These are phyloP conservation scores for Alloplasta piceator DNA, from an alignment of 2,888 invertebrate genomes.

Conservation along the genomic window DNA sequence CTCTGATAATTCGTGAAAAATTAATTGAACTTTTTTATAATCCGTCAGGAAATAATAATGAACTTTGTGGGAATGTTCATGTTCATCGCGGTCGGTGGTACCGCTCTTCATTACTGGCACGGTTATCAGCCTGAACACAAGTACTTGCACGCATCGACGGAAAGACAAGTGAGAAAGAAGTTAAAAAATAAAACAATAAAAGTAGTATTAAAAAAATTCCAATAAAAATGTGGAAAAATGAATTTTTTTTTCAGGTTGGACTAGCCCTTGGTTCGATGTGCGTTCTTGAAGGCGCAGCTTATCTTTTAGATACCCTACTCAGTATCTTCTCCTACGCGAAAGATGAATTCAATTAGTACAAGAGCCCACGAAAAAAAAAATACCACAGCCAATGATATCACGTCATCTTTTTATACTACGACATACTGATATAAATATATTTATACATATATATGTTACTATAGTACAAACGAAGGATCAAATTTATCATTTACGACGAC, in stretches of 20 bases:
- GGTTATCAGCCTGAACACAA: constrained; percentile 93
- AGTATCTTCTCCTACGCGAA: constrained; percentile 90
- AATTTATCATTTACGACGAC: constrained; percentile 37
- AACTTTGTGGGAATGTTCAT: constrained; percentile 93
- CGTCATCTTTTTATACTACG: constrained; percentile 43
- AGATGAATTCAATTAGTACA: constrained; percentile 84
- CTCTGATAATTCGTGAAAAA: constrained; percentile 5
- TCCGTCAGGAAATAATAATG: constrained; percentile 92
- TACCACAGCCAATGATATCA: constrained; percentile 22
- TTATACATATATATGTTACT: constrained; percentile 6
- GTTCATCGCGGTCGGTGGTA: constrained; percentile 94
- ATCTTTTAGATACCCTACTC: constrained; percentile 91
- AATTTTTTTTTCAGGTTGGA: constrained; percentile 86
- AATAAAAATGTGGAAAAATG: constrained; percentile 14
- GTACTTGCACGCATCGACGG: constrained; percentile 89
- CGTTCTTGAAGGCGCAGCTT: constrained; percentile 91
- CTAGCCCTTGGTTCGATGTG: constrained; percentile 92
- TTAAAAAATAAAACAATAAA: constrained; percentile 9
- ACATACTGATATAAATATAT: constrained; percentile 6
- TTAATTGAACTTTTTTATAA: constrained; percentile 1
- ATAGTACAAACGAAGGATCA: constrained; percentile 56
- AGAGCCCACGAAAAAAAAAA: constrained; percentile 4
- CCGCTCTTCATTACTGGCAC: constrained; percentile 95
- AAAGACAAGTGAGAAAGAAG: constrained; percentile 86
- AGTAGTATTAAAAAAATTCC: background rate